Percentiles rank a stretch among this genome's conserved stretches.
Evolutionary conservation across 2,888 invertebrate genomes (phyloP).

Genomic region (Rutpela maculata): DNA sequence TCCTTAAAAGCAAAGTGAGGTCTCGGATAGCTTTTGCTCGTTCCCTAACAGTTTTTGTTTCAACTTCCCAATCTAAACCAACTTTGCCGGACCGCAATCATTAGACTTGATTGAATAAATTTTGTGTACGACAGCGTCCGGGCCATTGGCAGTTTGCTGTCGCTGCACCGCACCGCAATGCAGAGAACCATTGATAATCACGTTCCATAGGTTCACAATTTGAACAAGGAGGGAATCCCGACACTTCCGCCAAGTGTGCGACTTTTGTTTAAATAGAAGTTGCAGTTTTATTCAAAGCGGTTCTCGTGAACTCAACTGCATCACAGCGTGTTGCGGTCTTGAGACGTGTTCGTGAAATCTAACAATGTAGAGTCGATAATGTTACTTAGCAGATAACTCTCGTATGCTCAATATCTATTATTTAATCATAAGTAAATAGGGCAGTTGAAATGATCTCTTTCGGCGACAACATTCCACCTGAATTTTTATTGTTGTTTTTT

Average conservation of each 20-base stretch:
- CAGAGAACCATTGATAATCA: not conserved
- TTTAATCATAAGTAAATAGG: no score
- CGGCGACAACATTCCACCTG: no score
- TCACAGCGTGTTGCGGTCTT: not conserved
- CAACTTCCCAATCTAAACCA: no score
- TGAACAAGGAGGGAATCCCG: not conserved
- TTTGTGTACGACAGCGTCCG: not conserved
- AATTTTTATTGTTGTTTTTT: no score
- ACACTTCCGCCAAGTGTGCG: not conserved
- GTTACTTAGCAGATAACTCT: no score
- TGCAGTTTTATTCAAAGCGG: not conserved
- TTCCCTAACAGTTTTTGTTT: no score
- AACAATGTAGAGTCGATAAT: no score
- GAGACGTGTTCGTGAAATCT: no score
- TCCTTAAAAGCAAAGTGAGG: no score
- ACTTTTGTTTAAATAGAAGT: not conserved
- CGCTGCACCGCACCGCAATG: constrained; percentile 1
- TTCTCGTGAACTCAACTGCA: not conserved
- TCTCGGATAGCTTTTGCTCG: no score
- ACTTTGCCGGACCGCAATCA: not conserved
- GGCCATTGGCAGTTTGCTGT: not conserved
- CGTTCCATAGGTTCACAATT: not conserved
- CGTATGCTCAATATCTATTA: no score
- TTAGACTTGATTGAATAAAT: not conserved
- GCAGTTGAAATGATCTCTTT: no score